Evolutionary conservation across 1,140 invertebrate species (phyloP), one percentile per base, ranked within the genome.

Genomic region (Drosophila grimshawi): DNA sequence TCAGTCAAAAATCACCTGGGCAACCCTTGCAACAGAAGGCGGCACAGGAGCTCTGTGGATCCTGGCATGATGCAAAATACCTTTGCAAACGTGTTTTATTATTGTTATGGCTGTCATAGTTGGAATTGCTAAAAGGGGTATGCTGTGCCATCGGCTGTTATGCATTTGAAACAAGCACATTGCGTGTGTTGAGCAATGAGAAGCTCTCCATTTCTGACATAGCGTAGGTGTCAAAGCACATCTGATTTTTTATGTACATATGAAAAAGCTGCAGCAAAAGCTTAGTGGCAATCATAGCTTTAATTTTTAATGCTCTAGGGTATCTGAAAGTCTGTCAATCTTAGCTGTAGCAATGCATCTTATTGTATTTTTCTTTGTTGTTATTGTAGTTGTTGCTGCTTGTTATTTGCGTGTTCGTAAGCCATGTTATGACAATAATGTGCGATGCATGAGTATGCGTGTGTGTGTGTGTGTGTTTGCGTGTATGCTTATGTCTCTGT

Each of bases 341-440:
- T 8, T 19, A 35, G 3, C 51, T 46, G 10, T 29, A 29, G 41
- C 27, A 1, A 7, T 8, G 6, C 57, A 43, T 59, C 48, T 70
- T 65, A 70, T 53, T 74, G 56, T 69, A 60, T 46, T 72, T 80
- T 66, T 27, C 41, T 56, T 60, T 77, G 55, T 63, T 82, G 62
- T 32, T 67, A 53, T 65, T 71, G 64, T 52, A 69, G 59, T 52
- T 64, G 48, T 10, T 67, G 52, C 46, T 70, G 65, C 72, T 68
- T 73, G 74, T 63, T 78, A 64, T 72, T 69, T 83, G 85, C 80
- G 77, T 88, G 85, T 85, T 88, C 81, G 77, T 89, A 89, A 85
- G 80, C 80, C 83, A 89, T 88, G 85, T 88, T 88, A 89, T 88
- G 82, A 88, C 83, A 88, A 88, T 88, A 89, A 88, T 88, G 73